Conservation (phyloP, 1,140 invertebrate species). For the Drosophila nikananu region DNA sequence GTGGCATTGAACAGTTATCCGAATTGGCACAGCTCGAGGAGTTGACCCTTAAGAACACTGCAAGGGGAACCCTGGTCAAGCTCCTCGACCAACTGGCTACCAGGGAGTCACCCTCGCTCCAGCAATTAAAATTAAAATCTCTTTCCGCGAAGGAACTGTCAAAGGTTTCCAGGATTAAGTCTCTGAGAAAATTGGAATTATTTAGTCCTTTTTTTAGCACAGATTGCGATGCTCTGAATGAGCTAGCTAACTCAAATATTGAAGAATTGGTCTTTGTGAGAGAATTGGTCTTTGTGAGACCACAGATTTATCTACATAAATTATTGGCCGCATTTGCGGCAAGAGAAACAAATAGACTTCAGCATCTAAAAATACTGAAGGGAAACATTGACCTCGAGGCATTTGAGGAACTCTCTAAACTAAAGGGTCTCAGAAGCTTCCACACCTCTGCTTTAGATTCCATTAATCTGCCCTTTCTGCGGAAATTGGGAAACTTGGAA, state of each 20-base stretch:
- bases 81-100: neutral
- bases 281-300: neutral
- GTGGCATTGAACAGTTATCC: conserved; percentile 7
- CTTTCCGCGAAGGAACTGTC: neutral
- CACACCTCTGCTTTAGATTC: neutral
- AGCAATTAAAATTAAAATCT: neutral
- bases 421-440: neutral
- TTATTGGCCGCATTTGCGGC: neutral
- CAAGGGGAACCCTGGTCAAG: neutral
- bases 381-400: no score
- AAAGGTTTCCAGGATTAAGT: neutral
- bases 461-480: neutral
- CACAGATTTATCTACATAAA: neutral
- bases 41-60: neutral
- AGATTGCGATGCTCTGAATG: neutral
- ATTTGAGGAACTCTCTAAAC: neutral
- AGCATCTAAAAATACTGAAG: neutral
- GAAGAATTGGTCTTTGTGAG: neutral
- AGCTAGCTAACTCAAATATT: conserved; percentile 4
- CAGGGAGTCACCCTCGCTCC: neutral
- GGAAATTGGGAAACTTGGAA: neutral
- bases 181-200: neutral
- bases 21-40: neutral
- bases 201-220: neutral
- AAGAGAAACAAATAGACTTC: neutral